Conservation (phyloP, 2,888 invertebrate species). For the Aromia moschata region DNA sequence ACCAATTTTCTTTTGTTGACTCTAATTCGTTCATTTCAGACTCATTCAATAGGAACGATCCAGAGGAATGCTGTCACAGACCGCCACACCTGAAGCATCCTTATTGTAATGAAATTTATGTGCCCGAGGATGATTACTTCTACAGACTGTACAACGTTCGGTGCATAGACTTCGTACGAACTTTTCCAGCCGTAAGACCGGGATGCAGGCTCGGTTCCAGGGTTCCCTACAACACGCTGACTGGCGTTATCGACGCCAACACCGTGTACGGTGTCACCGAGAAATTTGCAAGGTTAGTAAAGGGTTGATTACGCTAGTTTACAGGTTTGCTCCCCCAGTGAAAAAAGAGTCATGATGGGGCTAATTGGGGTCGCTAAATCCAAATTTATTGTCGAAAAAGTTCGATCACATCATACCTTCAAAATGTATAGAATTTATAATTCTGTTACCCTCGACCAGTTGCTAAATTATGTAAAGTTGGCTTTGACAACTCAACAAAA, state of each 20-base stretch:
- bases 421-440: too few species aligned
- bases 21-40: too few species aligned
- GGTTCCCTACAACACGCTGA: constrained; percentile 85
- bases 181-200: constrained; percentile 86
- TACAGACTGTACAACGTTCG: constrained; percentile 84
- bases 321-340: too few species aligned
- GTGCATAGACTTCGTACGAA: constrained; percentile 90
- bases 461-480: too few species aligned
- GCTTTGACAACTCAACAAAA: too few species aligned
- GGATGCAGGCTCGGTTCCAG: constrained; percentile 90
- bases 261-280: constrained; percentile 91
- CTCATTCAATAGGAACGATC: constrained; percentile 86
- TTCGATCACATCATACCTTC: too few species aligned
- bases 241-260: constrained; percentile 87
- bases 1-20: too few species aligned
- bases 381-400: too few species aligned
- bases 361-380: too few species aligned
- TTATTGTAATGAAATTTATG: constrained; percentile 88
- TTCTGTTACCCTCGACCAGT: too few species aligned
- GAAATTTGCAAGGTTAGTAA: constrained; percentile 74
- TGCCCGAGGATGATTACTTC: constrained; percentile 92
- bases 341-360: too few species aligned
- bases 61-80: constrained; percentile 88
- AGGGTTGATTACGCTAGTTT: too few species aligned
- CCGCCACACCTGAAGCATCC: constrained; percentile 86